Evolutionary conservation across 2,888 invertebrate species (phyloP).

Genomic region (Drosophila anomalata): DNA sequence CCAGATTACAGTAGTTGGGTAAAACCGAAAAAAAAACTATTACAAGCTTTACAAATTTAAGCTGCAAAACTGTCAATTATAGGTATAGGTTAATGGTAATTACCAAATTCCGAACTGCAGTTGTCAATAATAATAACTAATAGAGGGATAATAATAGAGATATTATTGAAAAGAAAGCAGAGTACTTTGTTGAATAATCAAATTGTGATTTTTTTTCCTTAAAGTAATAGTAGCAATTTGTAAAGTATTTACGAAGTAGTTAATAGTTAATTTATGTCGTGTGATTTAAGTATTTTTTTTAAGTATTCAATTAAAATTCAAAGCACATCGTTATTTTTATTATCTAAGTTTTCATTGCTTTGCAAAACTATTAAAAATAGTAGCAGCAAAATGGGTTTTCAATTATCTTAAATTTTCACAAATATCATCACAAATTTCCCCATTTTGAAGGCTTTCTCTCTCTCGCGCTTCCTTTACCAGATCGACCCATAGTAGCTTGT

Average conservation of each 20-base stretch:
- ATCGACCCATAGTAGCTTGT: slow-evolving; percentile 27
- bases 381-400: too few species aligned
- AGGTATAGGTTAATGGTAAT: not conserved
- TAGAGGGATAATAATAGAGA: not conserved
- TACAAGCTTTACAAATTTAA: slow-evolving; percentile 1
- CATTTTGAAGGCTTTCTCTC: not conserved
- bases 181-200: not conserved
- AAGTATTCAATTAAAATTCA: not conserved
- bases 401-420: too few species aligned
- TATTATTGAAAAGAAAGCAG: not conserved
- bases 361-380: not conserved
- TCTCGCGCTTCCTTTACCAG: not conserved
- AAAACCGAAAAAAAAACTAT: not conserved
- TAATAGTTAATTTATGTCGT: not conserved
- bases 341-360: not conserved
- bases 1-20: slow-evolving; percentile 2
- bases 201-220: not conserved
- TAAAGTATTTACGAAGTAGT: not conserved
- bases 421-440: not conserved
- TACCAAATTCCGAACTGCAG: not conserved
- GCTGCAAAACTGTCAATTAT: not conserved
- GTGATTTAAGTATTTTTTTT: not conserved
- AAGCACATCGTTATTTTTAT: not conserved
- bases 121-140: not conserved
- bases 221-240: not conserved